Conservation (phyloP, 2,113 vertebrate species). For the Craseonycteris thonglongyai region DNA sequence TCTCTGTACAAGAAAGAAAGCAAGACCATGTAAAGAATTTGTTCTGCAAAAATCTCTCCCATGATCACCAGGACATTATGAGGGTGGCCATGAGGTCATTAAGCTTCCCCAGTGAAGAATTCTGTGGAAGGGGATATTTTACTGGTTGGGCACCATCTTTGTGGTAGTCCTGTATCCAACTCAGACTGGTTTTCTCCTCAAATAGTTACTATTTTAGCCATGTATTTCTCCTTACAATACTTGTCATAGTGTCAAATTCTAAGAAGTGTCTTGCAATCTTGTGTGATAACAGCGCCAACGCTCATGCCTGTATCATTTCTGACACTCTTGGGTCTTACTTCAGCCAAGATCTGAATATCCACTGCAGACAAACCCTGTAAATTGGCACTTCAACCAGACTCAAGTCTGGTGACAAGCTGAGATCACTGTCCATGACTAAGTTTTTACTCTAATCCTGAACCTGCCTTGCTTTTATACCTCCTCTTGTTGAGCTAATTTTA, state of each 20-base stretch:
- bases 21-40: background rate
- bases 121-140: background rate
- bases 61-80: background rate
- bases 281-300: background rate
- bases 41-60: background rate
- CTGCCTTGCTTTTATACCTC: background rate
- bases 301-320: background rate
- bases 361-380: background rate
- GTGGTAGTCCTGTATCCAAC: background rate
- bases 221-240: background rate
- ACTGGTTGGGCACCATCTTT: background rate
- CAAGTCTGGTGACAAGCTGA: background rate
- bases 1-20: background rate
- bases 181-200: background rate
- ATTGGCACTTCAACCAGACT: background rate
- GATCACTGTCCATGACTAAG: background rate
- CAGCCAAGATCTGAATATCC: background rate
- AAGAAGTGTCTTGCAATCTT: background rate
- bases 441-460: background rate
- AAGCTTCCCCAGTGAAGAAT: background rate
- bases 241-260: background rate
- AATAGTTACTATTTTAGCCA: no score
- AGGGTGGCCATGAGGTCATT: background rate
- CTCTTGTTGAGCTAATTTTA: background rate
- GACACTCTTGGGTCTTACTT: background rate